Evolutionary conservation across 2,888 invertebrate species (phyloP).

Genomic region (Hesperia comma): DNA sequence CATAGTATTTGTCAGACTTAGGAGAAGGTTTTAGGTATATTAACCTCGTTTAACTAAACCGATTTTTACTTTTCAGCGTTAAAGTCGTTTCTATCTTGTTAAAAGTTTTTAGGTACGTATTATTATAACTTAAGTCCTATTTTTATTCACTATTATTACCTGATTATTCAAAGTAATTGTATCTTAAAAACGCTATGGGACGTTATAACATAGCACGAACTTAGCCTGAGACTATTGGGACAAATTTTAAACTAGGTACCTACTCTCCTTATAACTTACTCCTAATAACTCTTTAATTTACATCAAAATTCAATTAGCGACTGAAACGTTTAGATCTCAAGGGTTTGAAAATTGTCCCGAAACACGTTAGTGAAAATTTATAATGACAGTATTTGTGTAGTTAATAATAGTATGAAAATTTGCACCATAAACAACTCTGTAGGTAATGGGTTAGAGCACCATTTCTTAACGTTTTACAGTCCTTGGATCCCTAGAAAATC

Average conservation of each 20-base stretch:
- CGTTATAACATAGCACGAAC: neutral
- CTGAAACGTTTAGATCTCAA: slow-evolving; percentile 1
- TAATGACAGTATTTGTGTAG: neutral
- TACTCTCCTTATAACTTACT: slow-evolving; percentile 3
- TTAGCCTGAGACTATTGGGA: neutral
- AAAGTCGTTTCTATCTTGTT: too few relatives aligned
- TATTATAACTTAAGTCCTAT: too few relatives aligned
- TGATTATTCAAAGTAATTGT: neutral
- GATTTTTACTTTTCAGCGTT: too few relatives aligned
- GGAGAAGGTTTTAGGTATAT: too few relatives aligned
- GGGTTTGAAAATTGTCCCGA: neutral
- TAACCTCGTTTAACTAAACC: too few relatives aligned
- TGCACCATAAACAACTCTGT: too few relatives aligned
- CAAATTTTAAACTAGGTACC: neutral
- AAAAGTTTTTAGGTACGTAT: too few relatives aligned
- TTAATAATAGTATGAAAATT: neutral
- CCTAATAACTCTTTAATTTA: slow-evolving; percentile 6
- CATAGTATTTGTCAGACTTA: too few relatives aligned
- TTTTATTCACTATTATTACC: too few relatives aligned
- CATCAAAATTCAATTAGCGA: slow-evolving; percentile 12
- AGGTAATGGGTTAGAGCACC: too few relatives aligned
- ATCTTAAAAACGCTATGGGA: neutral
- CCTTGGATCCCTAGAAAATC: too few relatives aligned
- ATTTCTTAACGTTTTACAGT: too few relatives aligned
- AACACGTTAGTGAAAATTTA: neutral